A percentile compares a stretch with the other conserved stretches of the same genome.
These are phyloP conservation scores for Mesopsocus fuscifrons DNA, from an alignment of 2,888 invertebrate species.

Conservation along the genomic window DNA sequence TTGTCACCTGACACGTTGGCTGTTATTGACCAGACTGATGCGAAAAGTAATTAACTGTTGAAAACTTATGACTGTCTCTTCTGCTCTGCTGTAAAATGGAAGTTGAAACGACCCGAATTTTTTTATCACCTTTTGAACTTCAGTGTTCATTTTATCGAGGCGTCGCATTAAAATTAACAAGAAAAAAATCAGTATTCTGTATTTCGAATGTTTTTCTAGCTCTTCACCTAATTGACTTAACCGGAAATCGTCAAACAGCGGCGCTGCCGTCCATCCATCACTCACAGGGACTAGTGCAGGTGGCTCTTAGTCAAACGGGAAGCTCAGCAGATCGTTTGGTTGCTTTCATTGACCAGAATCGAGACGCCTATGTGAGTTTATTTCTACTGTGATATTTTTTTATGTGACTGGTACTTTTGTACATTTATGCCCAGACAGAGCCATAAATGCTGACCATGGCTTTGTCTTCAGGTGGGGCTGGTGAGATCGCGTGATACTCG, in stretches of 20 bases:
- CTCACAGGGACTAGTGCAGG: constrained; percentile 54
- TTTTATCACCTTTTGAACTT: too few species aligned
- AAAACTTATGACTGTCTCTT: not conserved
- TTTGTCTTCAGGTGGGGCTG: too few species aligned
- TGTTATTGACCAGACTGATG: constrained; percentile 66
- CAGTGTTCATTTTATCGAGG: too few species aligned
- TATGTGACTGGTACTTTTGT: too few species aligned
- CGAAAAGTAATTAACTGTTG: constrained; percentile 38
- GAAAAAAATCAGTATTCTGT: too few species aligned
- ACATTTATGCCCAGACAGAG: too few species aligned
- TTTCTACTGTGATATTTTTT: too few species aligned
- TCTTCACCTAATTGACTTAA: constrained; percentile 70
- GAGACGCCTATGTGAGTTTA: constrained; percentile 74
- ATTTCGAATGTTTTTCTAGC: constrained; percentile 36
- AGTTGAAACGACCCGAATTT: too few species aligned
- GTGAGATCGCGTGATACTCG: constrained; percentile 44
- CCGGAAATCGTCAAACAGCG: constrained; percentile 48
- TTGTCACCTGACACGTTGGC: constrained; percentile 76
- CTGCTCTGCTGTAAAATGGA: too few species aligned
- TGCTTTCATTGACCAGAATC: constrained; percentile 74
- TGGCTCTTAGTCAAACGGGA: constrained; percentile 75
- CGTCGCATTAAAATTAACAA: too few species aligned
- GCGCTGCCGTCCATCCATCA: constrained; percentile 59
- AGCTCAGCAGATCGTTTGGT: constrained; percentile 58
- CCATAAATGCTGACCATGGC: too few species aligned